These are phyloP conservation scores for Fregetta grallaria DNA, from an alignment of 2,113 vertebrate genomes.

Conservation along the genomic window DNA sequence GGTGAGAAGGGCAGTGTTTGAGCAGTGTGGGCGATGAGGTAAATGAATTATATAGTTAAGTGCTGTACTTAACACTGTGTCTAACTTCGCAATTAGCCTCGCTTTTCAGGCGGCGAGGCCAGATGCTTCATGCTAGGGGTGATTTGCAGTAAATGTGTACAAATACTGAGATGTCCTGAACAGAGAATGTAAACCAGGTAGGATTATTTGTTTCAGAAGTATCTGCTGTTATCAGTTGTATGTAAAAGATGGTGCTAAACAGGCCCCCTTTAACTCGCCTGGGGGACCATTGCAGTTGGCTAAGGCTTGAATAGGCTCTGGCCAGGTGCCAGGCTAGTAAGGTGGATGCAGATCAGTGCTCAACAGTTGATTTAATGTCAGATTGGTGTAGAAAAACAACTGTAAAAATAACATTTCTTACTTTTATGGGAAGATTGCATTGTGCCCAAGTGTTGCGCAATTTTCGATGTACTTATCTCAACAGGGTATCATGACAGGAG, in stretches of 20 bases:
- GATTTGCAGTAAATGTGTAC: neutral
- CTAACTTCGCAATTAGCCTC: neutral
- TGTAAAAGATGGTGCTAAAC: neutral
- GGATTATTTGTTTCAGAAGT: neutral
- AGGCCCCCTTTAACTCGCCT: neutral
- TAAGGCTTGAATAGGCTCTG: neutral
- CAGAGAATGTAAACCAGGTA: neutral
- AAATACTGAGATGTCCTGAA: neutral
- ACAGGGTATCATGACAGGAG: neutral
- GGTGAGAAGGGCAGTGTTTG: neutral
- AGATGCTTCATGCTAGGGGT: neutral
- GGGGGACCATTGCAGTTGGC: fast-evolving
- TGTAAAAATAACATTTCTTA: neutral
- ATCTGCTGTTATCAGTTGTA: neutral
- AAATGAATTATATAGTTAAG: neutral
- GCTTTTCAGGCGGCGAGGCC: neutral
- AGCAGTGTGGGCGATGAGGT: neutral
- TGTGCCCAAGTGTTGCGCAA: neutral
- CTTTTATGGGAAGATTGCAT: neutral
- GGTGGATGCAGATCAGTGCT: neutral
- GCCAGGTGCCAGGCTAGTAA: neutral
- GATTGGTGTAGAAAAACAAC: neutral
- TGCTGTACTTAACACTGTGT: neutral
- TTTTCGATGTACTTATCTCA: neutral
- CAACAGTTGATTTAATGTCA: neutral